Base-by-base conservation (phyloP, 2,797 vertebrate genomes). In the Neosalanx taihuensis region DNA sequence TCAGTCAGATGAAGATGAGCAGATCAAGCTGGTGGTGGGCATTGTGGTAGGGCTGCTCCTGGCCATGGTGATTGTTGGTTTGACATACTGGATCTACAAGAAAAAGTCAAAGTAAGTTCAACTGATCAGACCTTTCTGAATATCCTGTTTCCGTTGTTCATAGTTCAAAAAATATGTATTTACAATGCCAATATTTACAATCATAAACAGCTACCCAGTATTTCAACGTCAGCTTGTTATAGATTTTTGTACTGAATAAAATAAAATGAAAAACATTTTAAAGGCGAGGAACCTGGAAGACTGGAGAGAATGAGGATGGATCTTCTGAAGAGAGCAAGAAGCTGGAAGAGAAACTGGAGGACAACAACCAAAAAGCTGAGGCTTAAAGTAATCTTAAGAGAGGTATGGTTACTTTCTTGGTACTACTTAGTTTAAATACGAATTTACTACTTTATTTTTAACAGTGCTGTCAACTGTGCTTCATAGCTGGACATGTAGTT, bases 321-420 rank as follows among this genome's bases (percentile, higher is more conserved):
- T 96, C 96, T 73, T 92, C 93, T 79, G 97, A 99, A 83, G 97
- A 99, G 91, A 97, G 96, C 90, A 98, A 98, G 85, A 99, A 98
- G 75, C 90, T 99, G 84, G 97, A 98, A 87, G 97, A 98, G 90
- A 98, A 96, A 70, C 86, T 95, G 81, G 94, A 95, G 51, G 72
- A 60, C 33, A 78, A 94, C 85, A 97, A 95, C 87, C 96, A 98
- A 85, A 99, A 98, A 91, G 94, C 95, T 74, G 96, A 98, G 84
- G 93, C 95, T 91, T 98, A 96, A 58, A 6, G 65, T 73, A 73
- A 62, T 77, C 84, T 72, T 72, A 69, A 79, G 76, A 5, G 51
- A 18, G 51, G 51, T 56, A 56, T 17, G 51, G 51, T 56, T 17
- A 56, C 80, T 51, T 66, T 35, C 23, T 58, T 66, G 23, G 10